These are phyloP conservation scores for Danio rerio DNA, from an alignment of 2,113 vertebrate genomes.

Conservation along the genomic window GRCz12tu NC_133191.1:1709501-1710000, in stretches of 20 bases:
- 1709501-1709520: too few relatives aligned
- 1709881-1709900: background rate
- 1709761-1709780: background rate
- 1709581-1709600: too few relatives aligned
- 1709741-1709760: background rate
- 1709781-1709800: too few relatives aligned
- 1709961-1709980: constrained; percentile 31
- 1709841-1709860: background rate
- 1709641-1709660: background rate
- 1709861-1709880: background rate
- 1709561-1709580: too few relatives aligned
- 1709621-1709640: background rate
- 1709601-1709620: background rate
- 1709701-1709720: background rate
- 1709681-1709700: background rate
- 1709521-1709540: too few relatives aligned
- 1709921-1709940: background rate
- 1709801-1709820: background rate
- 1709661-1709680: background rate
- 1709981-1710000: background rate
- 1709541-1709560: too few relatives aligned
- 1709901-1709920: constrained; percentile 55
- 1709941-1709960: constrained; percentile 49
- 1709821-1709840: background rate
- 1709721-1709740: constrained; percentile 8